phyloP scores from a whole-genome alignment of 2,113 vertebrate species.

The Tor tambroides region DNA sequence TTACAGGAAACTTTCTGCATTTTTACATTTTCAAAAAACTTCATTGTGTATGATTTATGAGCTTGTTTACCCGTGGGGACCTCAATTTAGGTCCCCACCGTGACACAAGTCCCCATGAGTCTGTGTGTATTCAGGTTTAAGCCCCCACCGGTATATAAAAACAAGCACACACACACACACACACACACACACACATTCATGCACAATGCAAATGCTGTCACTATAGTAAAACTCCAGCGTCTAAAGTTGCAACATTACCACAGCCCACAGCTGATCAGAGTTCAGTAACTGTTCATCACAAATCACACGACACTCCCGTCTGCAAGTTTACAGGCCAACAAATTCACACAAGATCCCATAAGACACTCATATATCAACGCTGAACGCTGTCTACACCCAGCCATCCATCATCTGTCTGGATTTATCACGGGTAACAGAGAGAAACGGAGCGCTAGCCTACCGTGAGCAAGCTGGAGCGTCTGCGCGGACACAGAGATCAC shows the following conservation, averaged over 20 bases:
- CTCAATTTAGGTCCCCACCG: too few relatives aligned
- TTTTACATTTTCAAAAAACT: too few relatives aligned
- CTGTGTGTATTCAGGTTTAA: too few relatives aligned
- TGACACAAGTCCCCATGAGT: too few relatives aligned
- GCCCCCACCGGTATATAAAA: too few relatives aligned
- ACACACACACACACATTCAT: constrained; percentile 5
- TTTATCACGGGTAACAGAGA: neutral
- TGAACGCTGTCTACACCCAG: neutral
- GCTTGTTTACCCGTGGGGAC: too few relatives aligned
- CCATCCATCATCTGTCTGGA: neutral
- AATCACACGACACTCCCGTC: neutral
- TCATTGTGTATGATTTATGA: too few relatives aligned
- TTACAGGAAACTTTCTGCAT: too few relatives aligned
- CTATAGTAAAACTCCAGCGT: neutral
- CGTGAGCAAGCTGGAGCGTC: neutral
- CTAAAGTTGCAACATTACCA: neutral
- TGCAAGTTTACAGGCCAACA: neutral
- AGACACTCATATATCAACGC: neutral
- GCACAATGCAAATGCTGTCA: neutral
- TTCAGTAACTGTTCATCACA: neutral
- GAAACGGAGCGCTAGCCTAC: neutral
- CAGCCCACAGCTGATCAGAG: neutral
- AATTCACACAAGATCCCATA: neutral
- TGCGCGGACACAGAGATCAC: neutral
- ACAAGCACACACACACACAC: too few relatives aligned